These are phyloP conservation scores for Colossoma macropomum DNA, from an alignment of 2,113 vertebrate genomes.

Conservation along the genomic window DNA sequence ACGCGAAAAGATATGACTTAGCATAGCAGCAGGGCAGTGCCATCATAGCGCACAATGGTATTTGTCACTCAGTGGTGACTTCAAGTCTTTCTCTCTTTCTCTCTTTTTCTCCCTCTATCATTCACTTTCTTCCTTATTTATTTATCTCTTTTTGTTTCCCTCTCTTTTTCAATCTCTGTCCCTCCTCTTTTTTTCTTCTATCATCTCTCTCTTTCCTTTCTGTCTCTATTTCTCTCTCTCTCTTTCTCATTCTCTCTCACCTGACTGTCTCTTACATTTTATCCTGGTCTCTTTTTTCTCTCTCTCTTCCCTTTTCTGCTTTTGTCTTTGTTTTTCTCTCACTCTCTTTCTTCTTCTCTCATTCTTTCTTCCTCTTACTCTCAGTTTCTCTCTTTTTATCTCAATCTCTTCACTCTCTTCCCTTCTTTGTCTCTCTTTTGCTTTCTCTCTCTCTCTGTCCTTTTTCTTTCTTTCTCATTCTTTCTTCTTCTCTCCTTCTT, in stretches of 20 bases:
- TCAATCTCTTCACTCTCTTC: not conserved
- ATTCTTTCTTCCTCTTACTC: not conserved
- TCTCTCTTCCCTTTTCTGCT: no score
- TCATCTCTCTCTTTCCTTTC: conserved; percentile 3
- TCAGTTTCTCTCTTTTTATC: conserved; percentile 1
- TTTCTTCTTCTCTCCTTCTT: conserved; percentile 6
- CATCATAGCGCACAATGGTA: conserved; percentile 38
- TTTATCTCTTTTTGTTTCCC: conserved; percentile 20
- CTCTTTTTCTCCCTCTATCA: conserved; percentile 11
- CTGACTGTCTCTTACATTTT: no score
- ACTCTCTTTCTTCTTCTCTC: conserved; percentile 1
- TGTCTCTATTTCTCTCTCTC: conserved; percentile 2
- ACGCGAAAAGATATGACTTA: conserved; percentile 49
- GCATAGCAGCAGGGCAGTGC: conserved; percentile 28
- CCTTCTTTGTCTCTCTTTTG: conserved; percentile 14
- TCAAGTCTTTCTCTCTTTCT: conserved; percentile 30
- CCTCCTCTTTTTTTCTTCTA: not conserved
- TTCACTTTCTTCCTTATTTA: conserved; percentile 9
- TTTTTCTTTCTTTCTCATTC: conserved; percentile 9
- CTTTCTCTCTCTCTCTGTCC: conserved; percentile 25
- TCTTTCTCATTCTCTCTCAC: no score
- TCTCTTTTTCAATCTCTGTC: not conserved
- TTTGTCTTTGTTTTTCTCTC: not conserved
- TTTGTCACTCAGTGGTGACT: conserved; percentile 41
- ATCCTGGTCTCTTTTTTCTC: no score